Conservation (phyloP, 2,888 invertebrate genomes). For the Dryobotodes eremita region DNA sequence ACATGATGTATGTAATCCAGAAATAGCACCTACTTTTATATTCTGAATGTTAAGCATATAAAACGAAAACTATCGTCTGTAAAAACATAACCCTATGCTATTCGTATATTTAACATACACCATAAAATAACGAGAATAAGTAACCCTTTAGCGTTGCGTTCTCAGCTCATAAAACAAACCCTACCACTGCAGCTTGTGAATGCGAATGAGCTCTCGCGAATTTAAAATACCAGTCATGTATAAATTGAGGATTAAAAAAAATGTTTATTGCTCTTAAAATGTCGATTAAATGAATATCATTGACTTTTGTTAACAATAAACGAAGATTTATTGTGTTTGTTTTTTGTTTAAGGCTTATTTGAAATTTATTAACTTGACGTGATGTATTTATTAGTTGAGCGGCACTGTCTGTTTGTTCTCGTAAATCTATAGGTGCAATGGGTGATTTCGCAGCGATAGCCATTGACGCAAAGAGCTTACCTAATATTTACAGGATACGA, state of each 20-base stretch:
- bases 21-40: slow-evolving; percentile 4
- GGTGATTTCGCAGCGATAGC: neutral
- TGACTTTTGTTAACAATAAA: slow-evolving; percentile 65
- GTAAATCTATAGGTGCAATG: slow-evolving; percentile 9
- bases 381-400: slow-evolving; percentile 49
- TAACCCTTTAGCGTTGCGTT: slow-evolving; percentile 63
- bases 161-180: slow-evolving; percentile 70
- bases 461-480: neutral
- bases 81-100: slow-evolving; percentile 20
- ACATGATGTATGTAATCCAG: neutral
- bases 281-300: slow-evolving; percentile 64
- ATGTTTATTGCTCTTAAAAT: slow-evolving; percentile 62
- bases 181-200: slow-evolving; percentile 58
- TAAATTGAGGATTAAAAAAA: slow-evolving; percentile 61
- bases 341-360: slow-evolving; percentile 43
- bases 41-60: neutral
- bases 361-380: slow-evolving; percentile 47
- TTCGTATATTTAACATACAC: slow-evolving; percentile 25
- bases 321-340: slow-evolving; percentile 60
- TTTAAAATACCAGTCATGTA: slow-evolving; percentile 62
- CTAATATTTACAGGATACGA: neutral
- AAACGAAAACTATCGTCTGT: neutral
- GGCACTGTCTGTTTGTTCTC: slow-evolving; percentile 24
- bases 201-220: slow-evolving; percentile 55
- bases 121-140: slow-evolving; percentile 61